Conservation (phyloP, 2,797 vertebrate species). For the Cynodonichthys magdalenae region DNA sequence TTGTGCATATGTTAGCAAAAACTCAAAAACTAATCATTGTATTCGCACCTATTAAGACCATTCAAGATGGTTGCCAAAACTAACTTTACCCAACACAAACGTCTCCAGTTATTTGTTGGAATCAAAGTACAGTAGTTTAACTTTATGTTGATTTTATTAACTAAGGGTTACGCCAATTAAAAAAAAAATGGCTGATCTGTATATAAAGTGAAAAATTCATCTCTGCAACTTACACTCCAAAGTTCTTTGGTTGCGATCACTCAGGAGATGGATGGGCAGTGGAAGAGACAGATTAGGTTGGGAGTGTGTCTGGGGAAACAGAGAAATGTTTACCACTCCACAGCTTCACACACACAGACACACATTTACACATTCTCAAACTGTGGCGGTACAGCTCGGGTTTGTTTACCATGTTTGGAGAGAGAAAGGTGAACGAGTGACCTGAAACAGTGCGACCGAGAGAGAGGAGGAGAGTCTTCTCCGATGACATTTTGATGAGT, state of each 20-base stretch:
- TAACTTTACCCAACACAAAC: no score
- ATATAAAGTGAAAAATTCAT: conserved; percentile 42
- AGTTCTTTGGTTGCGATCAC: conserved; percentile 55
- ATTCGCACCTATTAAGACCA: no score
- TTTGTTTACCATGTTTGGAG: conserved; percentile 76
- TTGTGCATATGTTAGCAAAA: no score
- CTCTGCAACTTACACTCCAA: conserved; percentile 47
- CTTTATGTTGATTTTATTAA: no score
- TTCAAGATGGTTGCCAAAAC: no score
- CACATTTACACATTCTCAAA: conserved; percentile 35
- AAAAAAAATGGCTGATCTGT: conserved; percentile 24
- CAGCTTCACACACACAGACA: conserved; percentile 35
- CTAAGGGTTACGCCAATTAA: no score
- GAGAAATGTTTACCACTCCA: conserved; percentile 59
- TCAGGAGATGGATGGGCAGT: conserved; percentile 59
- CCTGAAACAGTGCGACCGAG: conserved; percentile 22
- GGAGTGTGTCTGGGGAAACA: conserved; percentile 44
- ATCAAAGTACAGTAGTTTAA: no score
- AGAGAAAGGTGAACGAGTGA: conserved; percentile 64
- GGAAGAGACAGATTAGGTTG: conserved; percentile 57
- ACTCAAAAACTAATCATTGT: no score
- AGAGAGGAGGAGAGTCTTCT: conserved; percentile 28
- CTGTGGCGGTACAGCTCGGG: conserved; percentile 35
- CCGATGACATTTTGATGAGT: conserved; percentile 61
- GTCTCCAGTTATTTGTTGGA: no score